Evolutionary conservation across 2,797 vertebrate genomes (phyloP).

Genomic region (Mus caroli): DNA sequence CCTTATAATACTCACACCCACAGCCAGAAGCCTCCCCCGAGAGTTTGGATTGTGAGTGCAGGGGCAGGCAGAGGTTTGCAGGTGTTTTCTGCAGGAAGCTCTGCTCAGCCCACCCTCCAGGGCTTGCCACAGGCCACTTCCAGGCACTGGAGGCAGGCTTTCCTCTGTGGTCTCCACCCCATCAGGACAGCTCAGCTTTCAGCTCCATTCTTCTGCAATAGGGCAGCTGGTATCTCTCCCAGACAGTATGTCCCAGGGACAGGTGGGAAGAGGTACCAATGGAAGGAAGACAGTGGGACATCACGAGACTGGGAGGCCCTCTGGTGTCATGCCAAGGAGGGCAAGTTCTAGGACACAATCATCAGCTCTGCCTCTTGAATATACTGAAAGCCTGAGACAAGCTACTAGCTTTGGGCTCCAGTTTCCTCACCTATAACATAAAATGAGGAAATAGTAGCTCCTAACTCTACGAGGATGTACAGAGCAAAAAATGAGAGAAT

Average conservation of each 20-base stretch:
- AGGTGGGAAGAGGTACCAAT: neutral
- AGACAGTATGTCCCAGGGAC: neutral
- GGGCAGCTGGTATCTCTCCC: neutral
- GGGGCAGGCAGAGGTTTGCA: neutral
- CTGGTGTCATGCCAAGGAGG: neutral
- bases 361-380: neutral
- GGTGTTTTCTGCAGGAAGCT: conserved; percentile 39
- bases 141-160: neutral
- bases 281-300: accelerated
- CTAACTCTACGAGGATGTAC: neutral
- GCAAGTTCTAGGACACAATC: neutral
- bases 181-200: neutral
- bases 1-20: neutral
- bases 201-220: neutral
- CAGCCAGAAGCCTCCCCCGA: neutral
- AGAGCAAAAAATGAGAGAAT: conserved; percentile 17
- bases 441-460: neutral
- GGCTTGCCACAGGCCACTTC: conserved; percentile 44
- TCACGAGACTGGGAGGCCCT: neutral
- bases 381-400: neutral
- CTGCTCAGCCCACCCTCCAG: conserved; percentile 7
- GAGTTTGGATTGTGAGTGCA: neutral
- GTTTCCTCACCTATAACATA: conserved; percentile 34
- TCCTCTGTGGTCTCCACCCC: neutral
- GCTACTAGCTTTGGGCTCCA: neutral